Evolutionary conservation across 2,113 vertebrate genomes (phyloP).

Genomic region (Smithornis capensis): DNA sequence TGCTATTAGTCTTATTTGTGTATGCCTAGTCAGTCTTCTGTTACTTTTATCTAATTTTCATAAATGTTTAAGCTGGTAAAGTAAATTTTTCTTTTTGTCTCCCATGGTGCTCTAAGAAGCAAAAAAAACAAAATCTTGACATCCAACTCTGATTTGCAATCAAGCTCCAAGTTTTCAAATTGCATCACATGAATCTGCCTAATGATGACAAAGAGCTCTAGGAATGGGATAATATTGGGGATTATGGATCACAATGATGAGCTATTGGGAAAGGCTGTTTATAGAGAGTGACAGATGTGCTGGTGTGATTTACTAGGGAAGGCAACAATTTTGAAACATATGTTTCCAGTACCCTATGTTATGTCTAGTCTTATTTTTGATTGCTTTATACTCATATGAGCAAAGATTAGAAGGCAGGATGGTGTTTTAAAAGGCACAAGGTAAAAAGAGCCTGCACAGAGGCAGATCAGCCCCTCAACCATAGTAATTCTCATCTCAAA

Average conservation of each 20-base stretch:
- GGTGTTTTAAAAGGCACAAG: neutral
- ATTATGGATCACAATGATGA: neutral
- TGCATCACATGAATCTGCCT: neutral
- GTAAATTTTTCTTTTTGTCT: neutral
- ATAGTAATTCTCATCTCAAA: neutral
- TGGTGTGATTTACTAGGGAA: neutral
- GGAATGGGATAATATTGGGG: neutral
- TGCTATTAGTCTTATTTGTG: neutral
- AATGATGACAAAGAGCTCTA: neutral
- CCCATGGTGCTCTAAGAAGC: neutral
- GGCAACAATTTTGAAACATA: accelerated
- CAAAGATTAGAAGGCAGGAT: neutral
- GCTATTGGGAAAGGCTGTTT: neutral
- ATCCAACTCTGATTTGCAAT: constrained; percentile 19
- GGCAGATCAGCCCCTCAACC: neutral
- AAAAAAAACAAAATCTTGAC: neutral
- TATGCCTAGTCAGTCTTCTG: neutral
- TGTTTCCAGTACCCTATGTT: neutral
- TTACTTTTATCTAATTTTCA: constrained; percentile 9
- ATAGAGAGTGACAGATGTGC: neutral
- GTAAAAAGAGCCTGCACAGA: neutral
- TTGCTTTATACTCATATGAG: neutral
- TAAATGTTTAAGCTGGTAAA: constrained; percentile 1
- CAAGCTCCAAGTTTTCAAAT: neutral
- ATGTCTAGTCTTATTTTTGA: neutral